Percentiles rank a stretch among this genome's conserved stretches.
Conservation (phyloP, 2,797 vertebrate genomes). For the Antrozous pallidus region DNA sequence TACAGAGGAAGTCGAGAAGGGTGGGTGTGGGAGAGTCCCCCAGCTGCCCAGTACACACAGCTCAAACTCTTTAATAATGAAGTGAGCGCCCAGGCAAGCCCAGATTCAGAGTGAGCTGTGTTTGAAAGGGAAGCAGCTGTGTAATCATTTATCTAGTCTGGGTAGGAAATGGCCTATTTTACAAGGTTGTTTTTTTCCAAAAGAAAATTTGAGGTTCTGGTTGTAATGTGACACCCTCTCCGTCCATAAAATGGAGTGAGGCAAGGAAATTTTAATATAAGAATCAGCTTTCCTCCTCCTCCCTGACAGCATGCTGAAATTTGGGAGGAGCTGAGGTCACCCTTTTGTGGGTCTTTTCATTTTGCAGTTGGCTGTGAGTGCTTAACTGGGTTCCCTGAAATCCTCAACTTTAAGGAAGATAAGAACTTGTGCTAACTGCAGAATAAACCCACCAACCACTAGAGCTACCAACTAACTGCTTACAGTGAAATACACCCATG, state of each 20-base stretch:
- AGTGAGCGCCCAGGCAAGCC: background rate
- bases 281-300: background rate
- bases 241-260: background rate
- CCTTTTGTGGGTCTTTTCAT: background rate
- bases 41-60: background rate
- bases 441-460: slow-evolving; percentile 66
- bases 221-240: background rate
- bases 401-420: slow-evolving; percentile 8
- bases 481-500: background rate
- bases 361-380: slow-evolving; percentile 23
- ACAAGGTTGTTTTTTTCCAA: background rate
- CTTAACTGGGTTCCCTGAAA: background rate
- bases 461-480: background rate
- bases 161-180: slow-evolving; percentile 45
- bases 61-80: background rate
- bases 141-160: background rate
- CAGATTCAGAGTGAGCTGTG: background rate
- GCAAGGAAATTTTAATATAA: background rate
- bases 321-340: background rate
- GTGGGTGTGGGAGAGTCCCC: fast-evolving
- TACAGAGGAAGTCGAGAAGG: background rate
- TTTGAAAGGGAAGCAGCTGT: background rate
- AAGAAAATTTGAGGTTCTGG: slow-evolving; percentile 1
- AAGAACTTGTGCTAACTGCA: slow-evolving; percentile 36
- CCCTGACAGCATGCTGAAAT: background rate